Evolutionary conservation across 2,797 vertebrate species (phyloP), one percentile per base, ranked within the genome.

Genomic region (Acomys russatus): DNA sequence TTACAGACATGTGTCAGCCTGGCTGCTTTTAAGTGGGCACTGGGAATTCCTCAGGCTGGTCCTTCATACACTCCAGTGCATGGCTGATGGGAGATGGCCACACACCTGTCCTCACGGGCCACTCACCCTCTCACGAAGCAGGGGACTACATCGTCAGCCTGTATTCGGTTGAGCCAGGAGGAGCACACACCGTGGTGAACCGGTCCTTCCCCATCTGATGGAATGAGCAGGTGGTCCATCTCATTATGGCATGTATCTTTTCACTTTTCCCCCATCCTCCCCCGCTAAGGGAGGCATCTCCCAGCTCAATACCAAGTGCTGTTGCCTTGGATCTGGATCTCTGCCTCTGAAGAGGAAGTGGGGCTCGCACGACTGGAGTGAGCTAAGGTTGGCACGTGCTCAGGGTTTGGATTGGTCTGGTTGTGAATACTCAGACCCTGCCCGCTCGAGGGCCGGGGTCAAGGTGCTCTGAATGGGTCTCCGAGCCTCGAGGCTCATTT

Each of bases 141-240:
- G 1, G 99, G 99, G 91, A 99, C 99, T 90, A 99, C 98, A 91
- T 99, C 99, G 0, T 99, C 99, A 0, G 98, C 97, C 97, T 99
- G 99, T 98, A 99, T 99, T 97, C 99, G 99, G 97, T 99, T 99
- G 97, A 99, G 99, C 99, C 99, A 99, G 14, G 99, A 99, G 9
- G 99, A 99, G 97, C 99, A 99, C 96, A 99, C 99, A 23, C 99
- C 99, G 0, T 99, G 99, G 97, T 99, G 99, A 90, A 99, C 97
- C 0, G 99, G 99, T 73, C 99, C 99, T 96, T 98, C 98, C 97
- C 99, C 99, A 92, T 99, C 99, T 99, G 98, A 94, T 96, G 97
- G 80, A 64, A 90, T 68, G 94, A 94, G 18, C 88, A 56, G 22
- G 76, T 3, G 18, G 14, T 38, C 30, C 3, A 22, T n/a, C 30